A percentile compares a stretch with the other conserved stretches of the same genome.
Conservation (phyloP, 2,888 invertebrate species). For the Phorcus lineatus region DNA sequence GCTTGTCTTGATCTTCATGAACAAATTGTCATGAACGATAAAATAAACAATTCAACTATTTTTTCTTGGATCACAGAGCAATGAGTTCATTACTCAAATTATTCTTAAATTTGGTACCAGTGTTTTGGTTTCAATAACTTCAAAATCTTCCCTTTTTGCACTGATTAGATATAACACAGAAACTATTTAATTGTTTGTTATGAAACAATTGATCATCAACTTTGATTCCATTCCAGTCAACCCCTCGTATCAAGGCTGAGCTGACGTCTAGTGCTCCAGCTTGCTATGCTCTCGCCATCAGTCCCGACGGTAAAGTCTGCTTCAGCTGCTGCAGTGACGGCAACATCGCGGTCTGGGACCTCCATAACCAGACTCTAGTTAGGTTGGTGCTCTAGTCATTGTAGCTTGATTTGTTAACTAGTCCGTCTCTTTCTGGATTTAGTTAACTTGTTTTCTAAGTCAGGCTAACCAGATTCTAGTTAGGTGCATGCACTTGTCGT, state of each 20-base stretch:
- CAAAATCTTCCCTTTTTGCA: background rate
- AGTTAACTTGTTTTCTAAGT: too few relatives aligned
- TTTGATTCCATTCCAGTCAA: slow-evolving; percentile 78
- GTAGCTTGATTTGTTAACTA: too few relatives aligned
- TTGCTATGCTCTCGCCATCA: slow-evolving; percentile 97
- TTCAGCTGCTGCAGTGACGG: slow-evolving; percentile 98
- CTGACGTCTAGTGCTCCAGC: slow-evolving; percentile 95
- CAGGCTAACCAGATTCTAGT: too few relatives aligned
- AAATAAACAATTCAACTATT: too few relatives aligned
- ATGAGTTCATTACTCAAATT: background rate
- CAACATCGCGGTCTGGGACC: slow-evolving; percentile 96
- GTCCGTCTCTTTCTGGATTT: too few relatives aligned
- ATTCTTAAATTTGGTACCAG: background rate
- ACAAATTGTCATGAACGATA: too few relatives aligned
- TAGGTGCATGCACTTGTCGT: too few relatives aligned
- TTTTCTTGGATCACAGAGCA: background rate
- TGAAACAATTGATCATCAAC: background rate
- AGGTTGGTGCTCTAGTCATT: slow-evolving; percentile 75
- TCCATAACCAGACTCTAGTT: slow-evolving; percentile 93
- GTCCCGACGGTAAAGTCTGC: slow-evolving; percentile 96
- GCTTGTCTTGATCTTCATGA: too few relatives aligned
- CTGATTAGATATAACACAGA: background rate
- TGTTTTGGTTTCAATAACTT: background rate
- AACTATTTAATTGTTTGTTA: background rate
- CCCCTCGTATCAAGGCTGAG: slow-evolving; percentile 94